These are phyloP conservation scores for Trichogramma evanescens DNA, from an alignment of 2,888 invertebrate species.

Conservation along the genomic window DNA sequence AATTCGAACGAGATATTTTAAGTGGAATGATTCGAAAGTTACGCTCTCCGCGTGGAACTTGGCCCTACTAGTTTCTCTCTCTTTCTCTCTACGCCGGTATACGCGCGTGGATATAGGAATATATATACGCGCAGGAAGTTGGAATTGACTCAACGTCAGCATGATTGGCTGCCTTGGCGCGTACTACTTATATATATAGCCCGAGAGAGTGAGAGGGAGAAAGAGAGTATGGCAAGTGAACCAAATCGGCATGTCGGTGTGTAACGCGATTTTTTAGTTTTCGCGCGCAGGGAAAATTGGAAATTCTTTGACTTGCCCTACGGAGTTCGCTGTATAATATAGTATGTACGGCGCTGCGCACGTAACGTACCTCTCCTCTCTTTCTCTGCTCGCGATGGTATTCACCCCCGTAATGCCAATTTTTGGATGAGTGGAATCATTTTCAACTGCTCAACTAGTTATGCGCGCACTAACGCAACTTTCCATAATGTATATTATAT, in stretches of 20 bases:
- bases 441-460: no score
- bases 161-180: conserved; percentile 5
- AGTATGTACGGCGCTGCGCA: no score
- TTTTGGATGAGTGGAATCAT: no score
- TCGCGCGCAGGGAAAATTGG: no score
- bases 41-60: neutral
- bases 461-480: no score
- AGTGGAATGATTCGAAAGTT: conserved; percentile 19
- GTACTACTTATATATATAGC: neutral
- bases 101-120: conserved; percentile 3
- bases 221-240: neutral
- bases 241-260: conserved; percentile 1
- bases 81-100: no score
- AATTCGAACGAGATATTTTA: conserved; percentile 22
- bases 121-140: conserved; percentile 8
- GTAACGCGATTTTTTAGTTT: neutral
- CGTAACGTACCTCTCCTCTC: no score
- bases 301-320: no score
- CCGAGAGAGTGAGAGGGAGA: neutral
- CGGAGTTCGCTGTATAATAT: no score
- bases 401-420: no score
- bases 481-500: no score
- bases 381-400: no score
- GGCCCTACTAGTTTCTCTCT: neutral
- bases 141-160: conserved; percentile 16